phyloP scores from a whole-genome alignment of 2,113 vertebrate genomes.

The Fulmarus glacialis region DNA sequence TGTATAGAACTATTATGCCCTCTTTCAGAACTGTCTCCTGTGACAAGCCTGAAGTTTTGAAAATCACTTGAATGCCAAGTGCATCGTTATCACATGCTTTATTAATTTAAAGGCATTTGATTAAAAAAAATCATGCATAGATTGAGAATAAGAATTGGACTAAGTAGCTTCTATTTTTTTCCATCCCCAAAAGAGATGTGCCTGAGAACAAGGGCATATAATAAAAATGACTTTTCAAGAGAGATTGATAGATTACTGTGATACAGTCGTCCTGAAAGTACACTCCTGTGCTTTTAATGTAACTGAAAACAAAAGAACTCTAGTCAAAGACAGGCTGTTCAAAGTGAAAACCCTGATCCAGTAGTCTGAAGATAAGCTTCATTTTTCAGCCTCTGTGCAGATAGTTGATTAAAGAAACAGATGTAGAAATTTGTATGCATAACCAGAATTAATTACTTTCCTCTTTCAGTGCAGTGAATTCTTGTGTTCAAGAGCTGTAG shows the following conservation, averaged over 20 bases:
- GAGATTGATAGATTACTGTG: background rate
- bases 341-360: background rate
- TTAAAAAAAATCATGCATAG: background rate
- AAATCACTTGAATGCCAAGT: background rate
- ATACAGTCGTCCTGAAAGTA: background rate
- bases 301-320: background rate
- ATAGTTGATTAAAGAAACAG: conserved; percentile 49
- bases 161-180: background rate
- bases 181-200: background rate
- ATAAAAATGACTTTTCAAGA: background rate
- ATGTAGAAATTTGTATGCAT: conserved; percentile 45
- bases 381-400: background rate
- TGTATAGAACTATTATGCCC: too few species aligned
- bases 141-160: background rate
- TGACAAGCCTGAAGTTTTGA: background rate
- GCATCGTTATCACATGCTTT: background rate
- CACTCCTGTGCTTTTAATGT: background rate
- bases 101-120: background rate
- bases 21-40: background rate
- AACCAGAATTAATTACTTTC: conserved; percentile 54
- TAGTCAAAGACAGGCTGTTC: background rate
- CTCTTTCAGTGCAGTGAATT: background rate
- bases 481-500: conserved; percentile 10
- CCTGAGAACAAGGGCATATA: background rate
- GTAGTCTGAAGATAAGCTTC: conserved; percentile 2